Evolutionary conservation across 2,797 vertebrate species (phyloP), one percentile per base, ranked within the genome.

Genomic region (Scolopax bukidnonensis): DNA sequence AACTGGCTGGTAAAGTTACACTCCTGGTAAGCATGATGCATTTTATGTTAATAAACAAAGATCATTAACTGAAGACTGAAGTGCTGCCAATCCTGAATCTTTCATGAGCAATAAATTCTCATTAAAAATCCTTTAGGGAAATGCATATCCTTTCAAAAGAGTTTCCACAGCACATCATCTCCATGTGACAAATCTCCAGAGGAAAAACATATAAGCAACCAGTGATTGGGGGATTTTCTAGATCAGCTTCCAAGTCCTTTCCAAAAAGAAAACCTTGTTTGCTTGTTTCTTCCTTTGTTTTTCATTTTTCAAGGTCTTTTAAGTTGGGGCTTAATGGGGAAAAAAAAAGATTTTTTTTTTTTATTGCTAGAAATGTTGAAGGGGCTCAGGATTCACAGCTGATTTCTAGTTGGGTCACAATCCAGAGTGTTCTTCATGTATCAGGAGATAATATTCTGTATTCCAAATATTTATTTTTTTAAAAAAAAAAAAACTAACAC

Each of bases 31-130:
- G 87, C 9, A 27, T 76, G 94, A 89, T 94, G 84, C 73, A 63
- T 86, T 91, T 96, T 93, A 84, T 95, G 83, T 95, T 96, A 95
- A 97, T 95, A 96, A 96, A 95, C 92, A 92, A 91, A 96, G 95
- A 96, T 95, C 53, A 56, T 97, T 97, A 91, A 88, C 61, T 91
- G 84, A 95, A 94, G 89, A 88, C 73, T 95, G 87, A 96, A 97
- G 87, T 93, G 89, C 91, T 96, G 95, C 94, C 95, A 96, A 93
- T 96, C 76, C 83, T 91, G 87, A 95, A 95, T 95, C 93, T 95
- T 97, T 93, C 87, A 91, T 95, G 74, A 95, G 91, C 87, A 95
- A 86, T 96, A 95, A 96, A 79, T 95, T 96, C 85, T 96, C 84
- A 95, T 96, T 94, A 95, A 79, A 91, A 95, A 84, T 51, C 76